Percentiles rank a stretch among this genome's conserved stretches.
phyloP scores from a whole-genome alignment of 1,140 invertebrate species.

The Nymphalis io region DNA sequence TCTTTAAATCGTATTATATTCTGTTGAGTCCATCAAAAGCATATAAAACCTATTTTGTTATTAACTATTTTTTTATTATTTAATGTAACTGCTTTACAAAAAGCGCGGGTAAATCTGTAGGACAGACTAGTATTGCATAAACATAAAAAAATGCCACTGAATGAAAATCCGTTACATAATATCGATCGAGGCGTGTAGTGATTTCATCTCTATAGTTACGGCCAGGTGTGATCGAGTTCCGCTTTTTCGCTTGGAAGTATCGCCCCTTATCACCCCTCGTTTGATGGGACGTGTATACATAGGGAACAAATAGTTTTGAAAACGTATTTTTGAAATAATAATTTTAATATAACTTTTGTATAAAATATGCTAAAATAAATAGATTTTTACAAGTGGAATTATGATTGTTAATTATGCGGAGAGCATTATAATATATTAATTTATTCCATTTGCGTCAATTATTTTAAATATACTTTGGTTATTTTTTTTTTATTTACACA shows the following conservation, averaged over 20 bases:
- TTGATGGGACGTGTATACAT: conserved; percentile 18
- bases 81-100: no score
- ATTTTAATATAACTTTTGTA: not conserved
- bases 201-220: conserved; percentile 78
- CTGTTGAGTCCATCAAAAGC: no score
- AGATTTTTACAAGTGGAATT: not conserved
- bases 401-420: no score
- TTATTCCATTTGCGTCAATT: conserved; percentile 29
- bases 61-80: no score
- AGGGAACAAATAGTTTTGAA: not conserved
- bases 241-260: conserved; percentile 43
- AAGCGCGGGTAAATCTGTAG: no score
- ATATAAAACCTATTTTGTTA: no score
- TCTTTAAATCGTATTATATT: no score
- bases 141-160: no score
- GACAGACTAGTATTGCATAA: no score
- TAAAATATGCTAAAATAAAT: not conserved
- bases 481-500: not conserved
- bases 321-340: not conserved
- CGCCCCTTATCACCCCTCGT: conserved; percentile 47
- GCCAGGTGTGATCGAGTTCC: conserved; percentile 65
- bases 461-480: not conserved
- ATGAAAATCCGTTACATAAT: conserved; percentile 53
- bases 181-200: conserved; percentile 63
- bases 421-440: not conserved